phyloP scores from a whole-genome alignment of 2,113 vertebrate species.

The Puffinus mauretanicus region DNA sequence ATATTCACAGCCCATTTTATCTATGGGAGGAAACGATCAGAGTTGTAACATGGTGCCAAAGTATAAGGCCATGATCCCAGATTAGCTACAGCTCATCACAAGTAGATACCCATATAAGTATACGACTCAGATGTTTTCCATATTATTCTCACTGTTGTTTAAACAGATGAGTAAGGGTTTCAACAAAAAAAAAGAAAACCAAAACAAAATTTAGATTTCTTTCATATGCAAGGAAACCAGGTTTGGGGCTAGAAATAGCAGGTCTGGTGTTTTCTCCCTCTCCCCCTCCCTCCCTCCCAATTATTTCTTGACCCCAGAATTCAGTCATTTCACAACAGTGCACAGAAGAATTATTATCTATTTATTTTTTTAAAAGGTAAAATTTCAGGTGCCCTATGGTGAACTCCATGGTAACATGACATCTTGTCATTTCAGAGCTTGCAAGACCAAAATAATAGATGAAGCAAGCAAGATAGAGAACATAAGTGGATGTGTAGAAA shows the following conservation, averaged over 20 bases:
- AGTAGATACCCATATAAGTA: background rate
- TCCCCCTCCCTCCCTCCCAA: background rate
- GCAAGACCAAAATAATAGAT: background rate
- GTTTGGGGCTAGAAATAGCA: background rate
- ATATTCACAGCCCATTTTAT: background rate
- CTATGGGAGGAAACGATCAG: background rate
- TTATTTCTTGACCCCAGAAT: background rate
- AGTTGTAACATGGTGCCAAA: background rate
- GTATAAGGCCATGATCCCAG: background rate
- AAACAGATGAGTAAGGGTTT: background rate
- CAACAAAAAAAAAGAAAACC: background rate
- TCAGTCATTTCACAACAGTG: background rate
- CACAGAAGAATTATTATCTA: background rate
- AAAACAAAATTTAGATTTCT: background rate
- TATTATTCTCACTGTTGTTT: background rate
- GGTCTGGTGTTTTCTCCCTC: background rate
- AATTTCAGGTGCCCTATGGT: background rate
- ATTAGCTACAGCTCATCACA: background rate
- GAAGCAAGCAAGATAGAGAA: background rate
- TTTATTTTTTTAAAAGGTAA: background rate
- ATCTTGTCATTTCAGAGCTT: background rate
- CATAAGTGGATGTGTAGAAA: background rate
- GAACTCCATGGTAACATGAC: background rate
- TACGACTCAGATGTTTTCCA: background rate
- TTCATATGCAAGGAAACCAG: background rate